Evolutionary conservation across 2,797 vertebrate species (phyloP), one percentile per base, ranked within the genome.

Genomic region (Crocidura indochinensis): DNA sequence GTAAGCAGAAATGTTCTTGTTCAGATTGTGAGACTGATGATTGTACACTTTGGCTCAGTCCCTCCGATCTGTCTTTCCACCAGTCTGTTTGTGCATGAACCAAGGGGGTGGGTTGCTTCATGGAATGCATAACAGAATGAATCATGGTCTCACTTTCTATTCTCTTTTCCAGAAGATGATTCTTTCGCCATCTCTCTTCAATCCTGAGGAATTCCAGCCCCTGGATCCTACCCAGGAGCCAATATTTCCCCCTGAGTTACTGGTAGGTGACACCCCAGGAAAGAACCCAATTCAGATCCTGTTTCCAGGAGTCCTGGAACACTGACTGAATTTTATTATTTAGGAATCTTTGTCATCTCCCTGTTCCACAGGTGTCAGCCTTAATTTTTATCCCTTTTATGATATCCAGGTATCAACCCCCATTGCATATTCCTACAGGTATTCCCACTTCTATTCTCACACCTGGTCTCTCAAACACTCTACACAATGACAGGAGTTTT

Each of bases 201-300:
- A 98, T 31, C 80, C 98, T 0, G 97, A 98, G 4, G 98, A 98
- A 64, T 99, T 99, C 88, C 96, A 92, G 17, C 99, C 99, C 4
- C 68, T 99, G 94, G 99, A 99, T 95, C 98, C 99, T 0, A 99
- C 99, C 0, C 99, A 99, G 96, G 99, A 99, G 76, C 98, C 99
- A 22, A 99, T 99, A 96, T 99, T 99, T 83, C 99, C 99, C 15
- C 99, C 99, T 19, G 99, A 99, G 72, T 97, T 99, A 92, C 97
- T 99, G 98, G 99, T 99, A 97, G 91, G 95, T 95, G 88, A 80
- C 22, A 8, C 2, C 38, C 19, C 26, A 1, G 46, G 53, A 22
- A 44, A 62, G 27, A 8, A 75, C n/a, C 15, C 4, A n/a, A 26
- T 0, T 0, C 8, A 5, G 9, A 22, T 6, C 72, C 29, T 79